Evolutionary conservation across 1,140 invertebrate genomes (phyloP), one percentile per base, ranked within the genome.

Genomic region (Saxidomus purpurata): DNA sequence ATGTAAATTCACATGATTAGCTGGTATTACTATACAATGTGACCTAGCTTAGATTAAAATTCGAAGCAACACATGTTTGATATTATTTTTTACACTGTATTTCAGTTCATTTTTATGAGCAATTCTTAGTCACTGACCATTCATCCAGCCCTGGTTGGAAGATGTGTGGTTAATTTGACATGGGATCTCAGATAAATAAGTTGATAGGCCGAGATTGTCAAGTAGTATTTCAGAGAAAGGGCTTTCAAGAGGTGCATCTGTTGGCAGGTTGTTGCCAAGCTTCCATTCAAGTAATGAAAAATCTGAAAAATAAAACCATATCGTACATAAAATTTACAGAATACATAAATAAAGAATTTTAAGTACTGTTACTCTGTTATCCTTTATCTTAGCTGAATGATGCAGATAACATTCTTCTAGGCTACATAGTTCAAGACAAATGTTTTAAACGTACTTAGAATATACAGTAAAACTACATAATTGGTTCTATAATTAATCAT

Each of bases 211-310:
- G 4, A 84, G 38, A 11, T 84, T 38, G 4, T 84, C 81, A 40
- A 84, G 36, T 15, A 84, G 28, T 6, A 84, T 69, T 28, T 43
- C 81, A 69, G 59, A 67, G 2, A 67, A 67, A 15, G 63, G 38
- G 3, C 28, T 43, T 67, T 28, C 25, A 22, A 84, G 47, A 28
- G 59, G 38, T 36, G 13, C 15, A 1, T 47, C 59, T 47, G 31
- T 47, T 47, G 19, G 36, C 0, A 84, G n/a, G 19, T 34, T 31
- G 34, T 84, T 47, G 6, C 43, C 15, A 17, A 38, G 11, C 31
- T 52, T 69, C 81, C 81, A 84, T 67, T 84, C 63, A 25, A 84
- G 40, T 47, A 84, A 36, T 43, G 81, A 84, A 69, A 84, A 84
- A 28, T 84, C 81, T 84, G 40, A 3, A 67, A 84, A 43, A 59